Conservation (phyloP, 1,140 invertebrate genomes). For the Pollicipes pollicipes region DNA sequence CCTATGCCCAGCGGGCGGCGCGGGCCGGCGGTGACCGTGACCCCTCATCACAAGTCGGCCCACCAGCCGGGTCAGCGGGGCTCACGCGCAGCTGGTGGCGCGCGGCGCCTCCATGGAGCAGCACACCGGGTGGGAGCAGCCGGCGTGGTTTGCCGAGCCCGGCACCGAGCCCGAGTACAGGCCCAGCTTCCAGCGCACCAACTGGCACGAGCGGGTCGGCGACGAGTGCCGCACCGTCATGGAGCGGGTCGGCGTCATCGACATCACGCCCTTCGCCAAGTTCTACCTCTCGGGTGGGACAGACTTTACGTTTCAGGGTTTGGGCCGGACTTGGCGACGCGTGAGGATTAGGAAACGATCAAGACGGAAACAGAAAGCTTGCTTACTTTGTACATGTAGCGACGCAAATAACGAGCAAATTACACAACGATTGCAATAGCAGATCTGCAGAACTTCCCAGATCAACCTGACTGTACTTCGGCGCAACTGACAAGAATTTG, state of each 20-base stretch:
- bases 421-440: too few relatives aligned
- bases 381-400: too few relatives aligned
- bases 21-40: too few relatives aligned
- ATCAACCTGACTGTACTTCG: too few relatives aligned
- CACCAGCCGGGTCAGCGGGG: slow-evolving; percentile 20
- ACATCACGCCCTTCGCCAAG: slow-evolving; percentile 27
- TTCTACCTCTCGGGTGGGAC: slow-evolving; percentile 17
- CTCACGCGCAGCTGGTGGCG: slow-evolving; percentile 18
- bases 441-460: too few relatives aligned
- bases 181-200: slow-evolving; percentile 25
- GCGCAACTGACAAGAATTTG: too few relatives aligned
- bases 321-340: too few relatives aligned
- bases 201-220: slow-evolving; percentile 26
- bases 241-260: slow-evolving; percentile 24
- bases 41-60: slow-evolving; percentile 21
- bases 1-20: too few relatives aligned
- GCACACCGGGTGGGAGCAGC: slow-evolving; percentile 26
- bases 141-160: slow-evolving; percentile 23
- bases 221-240: slow-evolving; percentile 23
- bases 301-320: too few relatives aligned
- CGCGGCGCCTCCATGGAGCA: slow-evolving; percentile 24
- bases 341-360: too few relatives aligned
- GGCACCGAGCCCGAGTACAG: slow-evolving; percentile 21
- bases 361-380: too few relatives aligned
- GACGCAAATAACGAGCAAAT: too few relatives aligned